Evolutionary conservation across 2,797 vertebrate species (phyloP).

Genomic region (Notolabrus celidotus): DNA sequence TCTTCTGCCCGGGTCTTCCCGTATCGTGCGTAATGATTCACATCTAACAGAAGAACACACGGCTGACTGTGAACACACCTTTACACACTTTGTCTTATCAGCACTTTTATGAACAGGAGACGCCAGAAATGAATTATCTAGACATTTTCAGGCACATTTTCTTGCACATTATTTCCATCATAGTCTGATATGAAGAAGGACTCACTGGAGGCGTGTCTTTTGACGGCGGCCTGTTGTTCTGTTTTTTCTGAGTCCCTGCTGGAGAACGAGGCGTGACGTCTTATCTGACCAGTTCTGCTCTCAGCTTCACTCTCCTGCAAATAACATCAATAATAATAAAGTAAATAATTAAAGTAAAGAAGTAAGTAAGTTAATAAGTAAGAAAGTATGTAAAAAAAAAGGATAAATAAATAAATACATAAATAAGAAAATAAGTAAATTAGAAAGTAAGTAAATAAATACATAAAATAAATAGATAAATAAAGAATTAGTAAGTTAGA

Average conservation of each 20-base stretch:
- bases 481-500: too few relatives aligned
- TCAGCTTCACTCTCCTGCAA: slow-evolving; percentile 80
- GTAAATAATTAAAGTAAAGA: too few relatives aligned
- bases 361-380: too few relatives aligned
- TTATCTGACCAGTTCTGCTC: slow-evolving; percentile 84
- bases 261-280: slow-evolving; percentile 94
- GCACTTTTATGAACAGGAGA: neutral
- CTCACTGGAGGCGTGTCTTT: slow-evolving; percentile 95
- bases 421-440: too few relatives aligned
- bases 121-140: neutral
- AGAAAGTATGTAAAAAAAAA: neutral
- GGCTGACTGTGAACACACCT: neutral
- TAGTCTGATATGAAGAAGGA: slow-evolving; percentile 14
- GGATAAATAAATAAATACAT: too few relatives aligned
- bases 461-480: too few relatives aligned
- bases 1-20: slow-evolving; percentile 97
- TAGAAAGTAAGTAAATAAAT: too few relatives aligned
- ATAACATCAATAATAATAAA: slow-evolving; percentile 1
- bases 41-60: slow-evolving; percentile 79
- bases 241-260: slow-evolving; percentile 90
- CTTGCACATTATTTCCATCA: slow-evolving; percentile 18
- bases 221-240: slow-evolving; percentile 90
- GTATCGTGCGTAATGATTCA: slow-evolving; percentile 93
- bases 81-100: neutral
- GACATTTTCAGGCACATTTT: slow-evolving; percentile 21